Base-by-base conservation (phyloP, 2,113 vertebrate genomes). In the Channa maculata region DNA sequence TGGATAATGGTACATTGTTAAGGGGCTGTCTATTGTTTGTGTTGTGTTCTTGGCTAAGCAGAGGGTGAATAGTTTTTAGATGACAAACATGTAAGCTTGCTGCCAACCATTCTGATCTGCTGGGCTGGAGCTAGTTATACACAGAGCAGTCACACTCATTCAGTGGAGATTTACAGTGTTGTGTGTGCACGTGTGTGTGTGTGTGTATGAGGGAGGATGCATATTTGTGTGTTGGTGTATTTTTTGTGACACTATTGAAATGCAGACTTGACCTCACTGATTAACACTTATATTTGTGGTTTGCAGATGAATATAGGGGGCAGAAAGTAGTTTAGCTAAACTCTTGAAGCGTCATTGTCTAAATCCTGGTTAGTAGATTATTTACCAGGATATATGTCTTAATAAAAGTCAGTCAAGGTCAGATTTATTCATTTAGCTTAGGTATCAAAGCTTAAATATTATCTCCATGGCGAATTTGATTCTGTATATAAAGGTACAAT, bases 61-160 rank as follows among this genome's bases (percentile, higher is more conserved):
- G 86, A 90, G 93, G 94, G 94, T 94, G 88, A 96, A 97, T 97
- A 96, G 92, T 97, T 97, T 95, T 91, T 94, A 95, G 95, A 97
- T 98, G 96, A 98, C 94, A 97, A 96, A 96, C 92, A 96, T 94
- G 93, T 94, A 93, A 91, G 90, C 89, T 91, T 78, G 85, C 94
- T 96, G 96, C 96, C 96, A 97, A 96, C 93, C 88, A 90, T 94
- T 96, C 93, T 97, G 95, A 95, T 95, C 90, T 90, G 93, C 95
- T 37, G 87, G 85, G 82, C 88, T 96, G 95, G 88, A 89, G 86
- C 71, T 87, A 34, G 87, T 90, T 89, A 90, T 71, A 70, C 71
- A 72, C 83, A 64, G 50, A 84, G 61, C 59, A 33, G 12, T 71
- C 90, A 89, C 83, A 83, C 89, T 88, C 86, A 70, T 79, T 91